Evolutionary conservation across 2,113 vertebrate genomes (phyloP).

Genomic region (Carassius carassius): DNA sequence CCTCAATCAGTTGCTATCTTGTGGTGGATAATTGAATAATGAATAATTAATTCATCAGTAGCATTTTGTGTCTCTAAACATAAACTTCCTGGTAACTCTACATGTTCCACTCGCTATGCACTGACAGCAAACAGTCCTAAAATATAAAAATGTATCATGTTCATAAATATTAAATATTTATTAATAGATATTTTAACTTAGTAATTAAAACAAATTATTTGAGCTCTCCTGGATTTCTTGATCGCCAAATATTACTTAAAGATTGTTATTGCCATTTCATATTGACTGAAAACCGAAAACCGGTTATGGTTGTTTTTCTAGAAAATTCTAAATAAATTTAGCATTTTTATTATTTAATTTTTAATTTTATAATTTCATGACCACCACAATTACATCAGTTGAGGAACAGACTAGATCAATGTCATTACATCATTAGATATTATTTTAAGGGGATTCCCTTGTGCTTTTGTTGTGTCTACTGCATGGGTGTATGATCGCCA

Average conservation of each 20-base stretch:
- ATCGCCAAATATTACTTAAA: neutral
- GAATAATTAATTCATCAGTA: neutral
- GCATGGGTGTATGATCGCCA: no score
- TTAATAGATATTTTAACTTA: neutral
- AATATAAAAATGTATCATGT: neutral
- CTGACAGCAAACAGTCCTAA: neutral
- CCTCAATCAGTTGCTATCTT: neutral
- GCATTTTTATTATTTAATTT: no score
- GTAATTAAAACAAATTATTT: neutral
- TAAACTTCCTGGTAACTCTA: neutral
- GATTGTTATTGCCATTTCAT: no score
- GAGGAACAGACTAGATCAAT: conserved; percentile 37
- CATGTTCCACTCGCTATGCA: neutral
- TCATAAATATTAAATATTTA: neutral
- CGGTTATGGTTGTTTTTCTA: no score
- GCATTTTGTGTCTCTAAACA: neutral
- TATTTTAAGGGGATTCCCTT: conserved; percentile 62
- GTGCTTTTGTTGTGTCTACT: no score
- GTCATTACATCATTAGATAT: conserved; percentile 53
- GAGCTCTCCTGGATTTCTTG: neutral
- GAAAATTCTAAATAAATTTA: no score
- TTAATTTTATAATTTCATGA: neutral
- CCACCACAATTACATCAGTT: conserved; percentile 10
- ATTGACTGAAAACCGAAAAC: no score
- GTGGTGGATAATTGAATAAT: no score